Evolutionary conservation across 2,797 vertebrate genomes (phyloP).

Genomic region (Paramormyrops hopkinsi): DNA sequence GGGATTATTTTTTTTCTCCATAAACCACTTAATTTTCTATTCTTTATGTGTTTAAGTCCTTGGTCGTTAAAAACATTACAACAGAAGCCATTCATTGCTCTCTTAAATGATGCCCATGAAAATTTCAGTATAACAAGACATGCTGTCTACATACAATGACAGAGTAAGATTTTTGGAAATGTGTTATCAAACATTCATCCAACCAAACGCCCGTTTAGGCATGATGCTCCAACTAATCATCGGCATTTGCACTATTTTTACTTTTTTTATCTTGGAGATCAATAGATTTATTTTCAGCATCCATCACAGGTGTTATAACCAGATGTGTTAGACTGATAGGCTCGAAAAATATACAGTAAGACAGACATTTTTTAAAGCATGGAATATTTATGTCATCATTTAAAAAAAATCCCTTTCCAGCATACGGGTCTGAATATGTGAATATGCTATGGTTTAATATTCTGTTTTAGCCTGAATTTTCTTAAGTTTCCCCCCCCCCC

Average conservation of each 20-base stretch:
- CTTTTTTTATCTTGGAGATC: not conserved
- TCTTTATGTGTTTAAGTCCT: not conserved
- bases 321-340: not conserved
- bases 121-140: not conserved
- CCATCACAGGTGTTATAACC: not conserved
- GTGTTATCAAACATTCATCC: not conserved
- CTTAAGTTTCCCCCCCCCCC: not conserved
- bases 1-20: constrained; percentile 5
- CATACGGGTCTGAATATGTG: not conserved
- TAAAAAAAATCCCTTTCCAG: not conserved
- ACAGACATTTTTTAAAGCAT: not conserved
- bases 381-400: not conserved
- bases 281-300: not conserved
- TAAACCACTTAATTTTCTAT: constrained; percentile 6
- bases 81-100: not conserved
- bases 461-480: not conserved
- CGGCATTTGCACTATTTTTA: not conserved
- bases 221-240: not conserved
- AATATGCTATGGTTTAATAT: not conserved
- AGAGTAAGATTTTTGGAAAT: not conserved
- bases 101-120: not conserved
- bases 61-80: not conserved
- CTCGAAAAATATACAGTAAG: not conserved
- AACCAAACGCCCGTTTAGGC: not conserved
- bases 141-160: not conserved